phyloP scores from a whole-genome alignment of 1,140 invertebrate genomes.

The Drosophila baimaii region DNA sequence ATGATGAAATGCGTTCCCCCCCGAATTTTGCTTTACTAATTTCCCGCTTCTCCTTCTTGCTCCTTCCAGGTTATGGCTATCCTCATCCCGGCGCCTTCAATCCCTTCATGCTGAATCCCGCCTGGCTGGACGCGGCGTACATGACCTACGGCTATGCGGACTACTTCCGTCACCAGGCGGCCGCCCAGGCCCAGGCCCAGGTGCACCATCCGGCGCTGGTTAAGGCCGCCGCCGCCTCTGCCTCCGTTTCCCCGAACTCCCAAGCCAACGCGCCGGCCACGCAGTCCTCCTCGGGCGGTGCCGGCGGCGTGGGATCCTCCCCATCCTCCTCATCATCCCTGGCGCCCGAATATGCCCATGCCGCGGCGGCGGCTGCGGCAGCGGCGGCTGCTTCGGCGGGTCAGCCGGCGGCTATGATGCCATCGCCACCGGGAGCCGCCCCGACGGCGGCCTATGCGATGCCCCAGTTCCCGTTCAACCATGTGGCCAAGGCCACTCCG shows the following conservation, averaged over 20 bases:
- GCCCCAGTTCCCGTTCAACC: slow-evolving; percentile 85
- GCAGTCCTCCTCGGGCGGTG: slow-evolving; percentile 61
- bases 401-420: slow-evolving; percentile 73
- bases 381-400: slow-evolving; percentile 31
- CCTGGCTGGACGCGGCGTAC: slow-evolving; percentile 91
- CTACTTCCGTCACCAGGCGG: slow-evolving; percentile 84
- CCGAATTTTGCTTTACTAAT: slow-evolving; percentile 16
- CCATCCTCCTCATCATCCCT: slow-evolving; percentile 8
- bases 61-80: slow-evolving; percentile 88
- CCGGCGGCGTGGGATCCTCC: not conserved
- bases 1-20: not conserved
- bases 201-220: slow-evolving; percentile 87
- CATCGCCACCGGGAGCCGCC: slow-evolving; percentile 83
- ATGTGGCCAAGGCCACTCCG: slow-evolving; percentile 83
- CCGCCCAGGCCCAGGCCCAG: slow-evolving; percentile 59
- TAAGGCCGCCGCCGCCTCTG: slow-evolving; percentile 61
- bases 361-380: slow-evolving; percentile 58
- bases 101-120: slow-evolving; percentile 89
- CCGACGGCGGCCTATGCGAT: slow-evolving; percentile 76
- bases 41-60: slow-evolving; percentile 68
- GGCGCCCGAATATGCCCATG: slow-evolving; percentile 45
- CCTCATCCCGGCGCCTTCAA: slow-evolving; percentile 88
- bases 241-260: slow-evolving; percentile 43
- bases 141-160: slow-evolving; percentile 89
- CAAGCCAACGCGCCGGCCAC: slow-evolving; percentile 12